Conservation (phyloP, 2,888 invertebrate genomes). For the Zygogramma bicolorata region DNA sequence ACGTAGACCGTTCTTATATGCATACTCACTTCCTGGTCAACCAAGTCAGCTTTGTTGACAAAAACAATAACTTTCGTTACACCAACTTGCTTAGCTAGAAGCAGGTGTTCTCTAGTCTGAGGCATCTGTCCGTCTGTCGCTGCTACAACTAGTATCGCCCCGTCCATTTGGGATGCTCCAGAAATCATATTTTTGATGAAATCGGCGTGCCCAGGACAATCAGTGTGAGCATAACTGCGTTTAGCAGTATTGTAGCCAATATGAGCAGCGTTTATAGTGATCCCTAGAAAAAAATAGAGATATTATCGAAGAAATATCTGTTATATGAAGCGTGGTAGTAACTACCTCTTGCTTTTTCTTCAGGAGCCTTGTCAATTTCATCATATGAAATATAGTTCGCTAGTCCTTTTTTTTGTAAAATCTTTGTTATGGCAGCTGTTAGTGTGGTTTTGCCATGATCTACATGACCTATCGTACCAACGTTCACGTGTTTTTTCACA, state of each 20-base stretch:
- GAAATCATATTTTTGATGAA: conserved; percentile 95
- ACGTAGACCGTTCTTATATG: neutral
- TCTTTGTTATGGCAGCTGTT: conserved; percentile 93
- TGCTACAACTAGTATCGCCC: conserved; percentile 90
- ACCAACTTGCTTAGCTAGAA: conserved; percentile 91
- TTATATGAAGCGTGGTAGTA: too few relatives aligned
- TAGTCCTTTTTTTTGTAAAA: conserved; percentile 76
- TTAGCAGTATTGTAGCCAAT: conserved; percentile 81
- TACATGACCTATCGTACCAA: conserved; percentile 94
- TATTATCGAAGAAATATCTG: neutral
- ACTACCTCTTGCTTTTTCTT: conserved; percentile 88
- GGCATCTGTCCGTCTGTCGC: conserved; percentile 97
- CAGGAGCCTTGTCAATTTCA: conserved; percentile 92
- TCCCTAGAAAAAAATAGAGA: conserved; percentile 68
- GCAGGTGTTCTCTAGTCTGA: conserved; percentile 91
- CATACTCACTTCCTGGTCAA: conserved; percentile 78
- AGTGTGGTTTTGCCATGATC: conserved; percentile 96
- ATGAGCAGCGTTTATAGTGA: conserved; percentile 95
- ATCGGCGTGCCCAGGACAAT: conserved; percentile 97
- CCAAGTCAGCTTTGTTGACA: conserved; percentile 92
- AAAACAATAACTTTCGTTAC: conserved; percentile 84
- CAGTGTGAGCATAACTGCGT: conserved; percentile 91
- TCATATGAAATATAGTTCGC: conserved; percentile 83
- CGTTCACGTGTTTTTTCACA: conserved; percentile 79
- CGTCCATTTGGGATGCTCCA: conserved; percentile 97